Base-by-base conservation (phyloP, 2,797 vertebrate species). In the Perodicticus potto region DNA sequence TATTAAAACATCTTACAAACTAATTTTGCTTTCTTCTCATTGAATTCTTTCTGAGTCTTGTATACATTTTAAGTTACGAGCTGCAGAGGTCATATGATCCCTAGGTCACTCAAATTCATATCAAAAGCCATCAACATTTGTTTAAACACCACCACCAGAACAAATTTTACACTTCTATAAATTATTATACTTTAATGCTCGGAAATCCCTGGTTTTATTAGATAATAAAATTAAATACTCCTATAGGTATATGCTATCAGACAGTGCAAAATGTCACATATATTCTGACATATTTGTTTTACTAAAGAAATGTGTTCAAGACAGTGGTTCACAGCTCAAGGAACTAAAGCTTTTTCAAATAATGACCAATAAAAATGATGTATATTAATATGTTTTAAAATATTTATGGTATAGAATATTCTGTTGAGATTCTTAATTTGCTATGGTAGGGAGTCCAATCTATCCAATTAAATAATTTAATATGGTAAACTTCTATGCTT, bases 351-450 rank as follows among this genome's bases (percentile, higher is more conserved):
- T 97, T 40, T 92, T 69, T 22, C 5, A 59, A 96, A 95, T 7
- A 93, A n/a, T 86, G 65, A 81, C 7, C 87, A n/a, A 34, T 45
- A 90, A 93, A 97, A 96, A 85, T 43, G 19, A 87, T 63, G 53
- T 80, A 6, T 69, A 40, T 82, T 70, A 69, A 91, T 69, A 8
- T 49, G 70, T 86, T 94, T 84, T 20, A 69, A 91, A 82, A 94
- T 84, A 86, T 34, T 49, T 3, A 70, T 40, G 25, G n/a, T 65
- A 27, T 63, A 87, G 34, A 9, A 37, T 25, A 91, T 84, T 23
- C 10, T 90, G 12, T 87, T 63, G 53, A 25, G 40, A 72, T 53
- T 25, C 6, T 19, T 73, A 27, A 53, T 69, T 82, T 82, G 55
- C 45, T 90, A 17, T 72, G 20, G 34, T 89, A 76, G 70, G 23